Evolutionary conservation across 2,797 vertebrate species (phyloP).

Genomic region (Propithecus perrieri): DNA sequence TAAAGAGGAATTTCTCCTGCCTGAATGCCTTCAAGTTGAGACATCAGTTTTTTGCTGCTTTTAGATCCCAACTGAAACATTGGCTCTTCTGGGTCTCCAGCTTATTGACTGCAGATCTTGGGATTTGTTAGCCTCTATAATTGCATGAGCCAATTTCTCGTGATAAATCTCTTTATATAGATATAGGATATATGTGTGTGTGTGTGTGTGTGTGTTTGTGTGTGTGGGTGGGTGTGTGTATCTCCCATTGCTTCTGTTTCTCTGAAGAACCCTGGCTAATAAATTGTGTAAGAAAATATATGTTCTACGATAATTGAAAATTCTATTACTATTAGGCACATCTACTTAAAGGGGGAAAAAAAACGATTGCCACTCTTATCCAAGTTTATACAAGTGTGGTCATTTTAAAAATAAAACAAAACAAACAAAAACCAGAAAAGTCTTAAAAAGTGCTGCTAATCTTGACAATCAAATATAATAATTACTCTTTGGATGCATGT

Average conservation of each 20-base stretch:
- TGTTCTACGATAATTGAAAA: not conserved
- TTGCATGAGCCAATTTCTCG: not conserved
- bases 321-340: not conserved
- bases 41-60: not conserved
- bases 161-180: not conserved
- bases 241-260: not conserved
- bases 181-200: not conserved
- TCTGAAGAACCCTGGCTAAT: not conserved
- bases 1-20: not conserved
- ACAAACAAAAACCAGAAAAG: not conserved
- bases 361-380: not conserved
- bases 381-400: not conserved
- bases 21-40: not conserved
- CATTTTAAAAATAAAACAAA: not conserved
- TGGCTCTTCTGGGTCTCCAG: not conserved
- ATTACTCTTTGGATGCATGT: not conserved
- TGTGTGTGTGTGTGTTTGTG: too few relatives aligned
- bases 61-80: not conserved
- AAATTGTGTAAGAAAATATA: not conserved
- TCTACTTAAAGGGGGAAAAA: not conserved
- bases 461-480: not conserved
- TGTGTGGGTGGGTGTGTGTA: not conserved
- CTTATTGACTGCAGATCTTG: not conserved
- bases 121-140: not conserved
- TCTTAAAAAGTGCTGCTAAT: not conserved